Evolutionary conservation across 1,140 invertebrate species (phyloP), one percentile per base, ranked within the genome.

Genomic region (Procambarus virginalis): DNA sequence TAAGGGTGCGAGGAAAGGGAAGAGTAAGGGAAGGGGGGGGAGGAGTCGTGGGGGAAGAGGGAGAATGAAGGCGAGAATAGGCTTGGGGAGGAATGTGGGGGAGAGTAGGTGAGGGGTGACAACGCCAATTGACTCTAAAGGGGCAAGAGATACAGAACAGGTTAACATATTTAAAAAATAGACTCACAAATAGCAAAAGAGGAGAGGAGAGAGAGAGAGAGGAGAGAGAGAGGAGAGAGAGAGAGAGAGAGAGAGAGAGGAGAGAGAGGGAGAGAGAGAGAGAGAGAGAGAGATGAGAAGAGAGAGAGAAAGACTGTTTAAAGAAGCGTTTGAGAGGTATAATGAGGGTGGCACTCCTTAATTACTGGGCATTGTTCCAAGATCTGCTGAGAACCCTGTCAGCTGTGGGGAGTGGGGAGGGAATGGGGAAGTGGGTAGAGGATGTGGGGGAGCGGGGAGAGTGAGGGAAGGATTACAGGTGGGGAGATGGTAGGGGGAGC

Each of bases 331-430:
- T 17, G 20, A 76, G 20, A 17, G 75, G 12, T 6, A 34, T 76
- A 76, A 76, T 4, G 34, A 76, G 75, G 5, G n/a, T 10, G 75
- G 20, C 20, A 10, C 10, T 12, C 45, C 75, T 76, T 76, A 76
- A 76, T 76, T 76, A 76, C 75, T 48, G 46, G 75, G 22, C 75
- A 76, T 76, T 76, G 75, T 76, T 22, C n/a, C 22, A 76, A 76
- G 22, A 34, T 17, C 75, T 76, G 46, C 75, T 76, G 75, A 14
- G 75, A 76, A 76, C 9, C 75, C n/a, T 75, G 22, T 12, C 75
- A 76, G 20, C 75, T 76, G 75, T 75, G 60, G 60, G 20, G 60
- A 64, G 60, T 17, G 75, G 46, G 75, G 3, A 22, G 46, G 34
- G 45, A 22, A 76, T n/a, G 46, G 2, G 46, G 22, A 3, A n/a